These are phyloP conservation scores for Brachionus calyciflorus DNA, from an alignment of 1,140 invertebrate genomes.

Conservation along the genomic window DNA sequence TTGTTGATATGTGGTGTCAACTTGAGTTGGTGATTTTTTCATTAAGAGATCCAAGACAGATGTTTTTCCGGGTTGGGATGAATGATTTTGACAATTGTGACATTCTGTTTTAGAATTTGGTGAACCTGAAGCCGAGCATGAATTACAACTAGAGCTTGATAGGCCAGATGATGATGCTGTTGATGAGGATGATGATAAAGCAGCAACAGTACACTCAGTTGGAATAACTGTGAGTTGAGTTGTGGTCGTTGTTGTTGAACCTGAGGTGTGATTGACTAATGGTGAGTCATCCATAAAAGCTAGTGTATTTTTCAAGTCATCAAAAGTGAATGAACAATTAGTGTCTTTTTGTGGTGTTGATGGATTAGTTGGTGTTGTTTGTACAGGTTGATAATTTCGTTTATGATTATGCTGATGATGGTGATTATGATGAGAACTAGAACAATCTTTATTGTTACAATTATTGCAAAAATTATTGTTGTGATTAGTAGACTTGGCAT, in stretches of 20 bases:
- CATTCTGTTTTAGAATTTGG: background rate
- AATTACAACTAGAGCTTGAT: no score
- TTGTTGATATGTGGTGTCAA: slow-evolving; percentile 10
- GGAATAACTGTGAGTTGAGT: slow-evolving; percentile 31
- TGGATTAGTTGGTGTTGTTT: slow-evolving; percentile 36
- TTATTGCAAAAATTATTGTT: slow-evolving; percentile 36
- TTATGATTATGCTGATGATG: background rate
- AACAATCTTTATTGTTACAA: slow-evolving; percentile 32
- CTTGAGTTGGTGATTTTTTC: slow-evolving; percentile 38
- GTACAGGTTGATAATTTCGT: no score
- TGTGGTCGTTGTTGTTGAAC: background rate
- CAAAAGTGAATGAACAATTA: slow-evolving; percentile 46
- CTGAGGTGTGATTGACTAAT: slow-evolving; percentile 3
- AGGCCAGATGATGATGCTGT: slow-evolving; percentile 2
- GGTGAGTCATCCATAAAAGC: slow-evolving; percentile 46
- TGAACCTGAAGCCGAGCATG: slow-evolving; percentile 9
- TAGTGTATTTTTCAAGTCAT: slow-evolving; percentile 40
- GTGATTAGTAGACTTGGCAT: slow-evolving; percentile 16
- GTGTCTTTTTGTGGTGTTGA: slow-evolving; percentile 17
- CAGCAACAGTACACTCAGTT: background rate
- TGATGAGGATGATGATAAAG: slow-evolving; percentile 24
- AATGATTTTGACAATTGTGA: background rate
- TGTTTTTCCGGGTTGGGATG: background rate
- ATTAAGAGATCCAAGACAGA: slow-evolving; percentile 27
- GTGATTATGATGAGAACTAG: background rate